phyloP scores from a whole-genome alignment of 2,888 invertebrate genomes.

The Chydorus sphaericus region DNA sequence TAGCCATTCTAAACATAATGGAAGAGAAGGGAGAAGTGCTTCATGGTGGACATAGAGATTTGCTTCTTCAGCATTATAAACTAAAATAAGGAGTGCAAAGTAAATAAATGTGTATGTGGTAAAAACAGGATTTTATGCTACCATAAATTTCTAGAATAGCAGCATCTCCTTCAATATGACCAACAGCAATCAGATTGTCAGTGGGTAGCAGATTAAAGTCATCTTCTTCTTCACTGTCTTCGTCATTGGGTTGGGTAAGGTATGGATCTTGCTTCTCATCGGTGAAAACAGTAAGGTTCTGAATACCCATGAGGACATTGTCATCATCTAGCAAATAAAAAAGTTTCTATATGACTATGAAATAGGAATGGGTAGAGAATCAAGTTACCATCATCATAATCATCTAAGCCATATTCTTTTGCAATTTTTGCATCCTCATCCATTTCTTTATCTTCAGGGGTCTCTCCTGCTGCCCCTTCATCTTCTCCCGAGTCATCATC shows the following conservation, averaged over 20 bases:
- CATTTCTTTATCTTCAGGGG: constrained; percentile 15
- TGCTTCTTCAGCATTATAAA: constrained; percentile 76
- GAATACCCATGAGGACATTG: constrained; percentile 22
- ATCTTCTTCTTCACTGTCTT: constrained; percentile 39
- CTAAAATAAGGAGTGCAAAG: constrained; percentile 35
- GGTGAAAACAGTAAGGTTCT: constrained; percentile 26
- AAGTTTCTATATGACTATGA: neutral
- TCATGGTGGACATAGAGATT: constrained; percentile 92
- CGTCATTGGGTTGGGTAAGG: constrained; percentile 26
- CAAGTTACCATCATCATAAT: constrained; percentile 27
- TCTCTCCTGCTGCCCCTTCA: constrained; percentile 26
- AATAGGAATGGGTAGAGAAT: neutral
- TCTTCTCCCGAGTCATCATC: constrained; percentile 14
- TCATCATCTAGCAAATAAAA: constrained; percentile 17
- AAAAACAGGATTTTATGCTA: constrained; percentile 26
- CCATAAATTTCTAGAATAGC: constrained; percentile 77
- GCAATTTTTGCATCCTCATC: constrained; percentile 65
- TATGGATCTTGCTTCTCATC: constrained; percentile 33
- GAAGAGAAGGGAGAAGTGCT: constrained; percentile 71
- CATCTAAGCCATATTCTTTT: constrained; percentile 40
- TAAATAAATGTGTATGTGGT: neutral
- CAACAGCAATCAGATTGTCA: constrained; percentile 79
- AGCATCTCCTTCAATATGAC: constrained; percentile 72
- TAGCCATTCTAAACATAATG: constrained; percentile 84
- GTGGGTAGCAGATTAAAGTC: constrained; percentile 74